Percentiles rank a stretch among this genome's conserved stretches.
These are phyloP conservation scores for Melieria omissa DNA, from an alignment of 2,888 invertebrate species.

Conservation along the genomic window DNA sequence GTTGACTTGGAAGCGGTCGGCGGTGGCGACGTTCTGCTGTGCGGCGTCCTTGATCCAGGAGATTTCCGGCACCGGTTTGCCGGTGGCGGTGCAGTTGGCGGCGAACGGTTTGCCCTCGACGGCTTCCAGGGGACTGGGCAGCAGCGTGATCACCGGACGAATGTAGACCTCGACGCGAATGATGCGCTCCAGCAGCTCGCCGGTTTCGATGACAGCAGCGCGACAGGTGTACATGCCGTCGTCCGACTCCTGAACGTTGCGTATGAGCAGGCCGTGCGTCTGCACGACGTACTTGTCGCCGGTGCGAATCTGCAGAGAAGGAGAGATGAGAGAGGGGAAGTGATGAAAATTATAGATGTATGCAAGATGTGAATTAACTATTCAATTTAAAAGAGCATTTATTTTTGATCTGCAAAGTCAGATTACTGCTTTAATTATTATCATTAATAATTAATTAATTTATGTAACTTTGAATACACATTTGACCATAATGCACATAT, in stretches of 20 bases:
- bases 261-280: conserved; percentile 80
- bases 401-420: too few relatives aligned
- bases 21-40: conserved; percentile 77
- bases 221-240: conserved; percentile 89
- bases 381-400: too few relatives aligned
- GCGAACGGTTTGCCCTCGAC: conserved; percentile 84
- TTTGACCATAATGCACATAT: too few relatives aligned
- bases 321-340: too few relatives aligned
- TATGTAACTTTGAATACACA: too few relatives aligned
- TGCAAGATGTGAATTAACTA: too few relatives aligned
- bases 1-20: conserved; percentile 74
- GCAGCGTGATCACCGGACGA: conserved; percentile 77
- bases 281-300: conserved; percentile 80
- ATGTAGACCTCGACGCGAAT: conserved; percentile 86
- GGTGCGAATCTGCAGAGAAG: conserved; percentile 70
- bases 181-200: conserved; percentile 79
- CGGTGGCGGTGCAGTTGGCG: conserved; percentile 81
- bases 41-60: conserved; percentile 84
- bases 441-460: too few relatives aligned
- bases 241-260: conserved; percentile 81
- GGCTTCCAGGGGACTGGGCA: conserved; percentile 74
- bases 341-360: too few relatives aligned
- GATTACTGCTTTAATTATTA: too few relatives aligned
- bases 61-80: conserved; percentile 86
- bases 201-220: conserved; percentile 85